phyloP scores from a whole-genome alignment of 2,113 vertebrate species.

The Indicator indicator region DNA sequence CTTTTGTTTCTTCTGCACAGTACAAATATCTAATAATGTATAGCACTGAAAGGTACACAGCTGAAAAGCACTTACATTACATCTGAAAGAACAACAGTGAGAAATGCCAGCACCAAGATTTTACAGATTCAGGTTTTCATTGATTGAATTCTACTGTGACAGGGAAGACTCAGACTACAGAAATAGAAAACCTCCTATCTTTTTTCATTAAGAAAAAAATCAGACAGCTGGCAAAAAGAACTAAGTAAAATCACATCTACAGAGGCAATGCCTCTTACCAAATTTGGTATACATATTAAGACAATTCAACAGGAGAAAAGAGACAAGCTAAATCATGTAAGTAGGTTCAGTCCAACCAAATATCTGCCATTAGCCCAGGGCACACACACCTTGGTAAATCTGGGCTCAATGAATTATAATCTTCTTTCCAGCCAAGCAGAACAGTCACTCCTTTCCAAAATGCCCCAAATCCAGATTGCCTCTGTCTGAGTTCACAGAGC shows the following conservation, averaged over 20 bases:
- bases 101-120: neutral
- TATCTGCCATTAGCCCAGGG: neutral
- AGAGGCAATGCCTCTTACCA: neutral
- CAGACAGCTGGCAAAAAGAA: neutral
- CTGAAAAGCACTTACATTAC: neutral
- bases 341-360: neutral
- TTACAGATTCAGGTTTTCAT: neutral
- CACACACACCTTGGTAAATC: neutral
- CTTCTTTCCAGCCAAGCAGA: neutral
- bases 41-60: neutral
- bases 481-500: neutral
- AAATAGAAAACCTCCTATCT: neutral
- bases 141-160: neutral
- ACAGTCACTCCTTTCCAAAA: neutral
- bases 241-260: neutral
- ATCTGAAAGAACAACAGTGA: neutral
- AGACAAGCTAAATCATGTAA: neutral
- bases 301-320: neutral
- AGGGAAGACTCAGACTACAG: neutral
- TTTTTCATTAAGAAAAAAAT: neutral
- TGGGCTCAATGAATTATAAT: neutral
- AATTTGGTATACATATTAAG: neutral
- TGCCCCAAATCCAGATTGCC: neutral
- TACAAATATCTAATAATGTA: slow-evolving; percentile 5
- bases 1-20: neutral